Conservation (phyloP, 1,140 invertebrate genomes). For the Eulimnadia texana region DNA sequence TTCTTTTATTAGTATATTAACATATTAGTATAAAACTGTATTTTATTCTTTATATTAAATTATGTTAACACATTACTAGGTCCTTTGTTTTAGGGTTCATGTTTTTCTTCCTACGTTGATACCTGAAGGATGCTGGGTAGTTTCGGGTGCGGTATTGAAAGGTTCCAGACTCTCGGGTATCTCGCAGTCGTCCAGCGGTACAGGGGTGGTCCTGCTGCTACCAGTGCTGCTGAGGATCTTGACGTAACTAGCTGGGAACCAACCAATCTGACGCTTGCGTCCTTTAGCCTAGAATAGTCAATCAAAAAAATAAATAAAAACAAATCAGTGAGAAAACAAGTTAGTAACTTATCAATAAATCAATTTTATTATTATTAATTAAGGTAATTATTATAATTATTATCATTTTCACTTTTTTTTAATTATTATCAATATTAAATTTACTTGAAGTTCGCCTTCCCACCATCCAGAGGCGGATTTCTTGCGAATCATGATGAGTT, state of each 20-base stretch:
- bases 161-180: background rate
- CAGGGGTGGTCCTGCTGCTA: constrained; percentile 25
- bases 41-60: too few relatives aligned
- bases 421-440: background rate
- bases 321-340: background rate
- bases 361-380: background rate
- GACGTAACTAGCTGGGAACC: constrained; percentile 95
- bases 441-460: constrained; percentile 94
- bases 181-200: constrained; percentile 3
- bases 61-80: too few relatives aligned
- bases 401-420: background rate
- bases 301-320: background rate
- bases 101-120: too few relatives aligned
- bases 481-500: constrained; percentile 87
- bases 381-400: background rate
- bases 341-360: background rate
- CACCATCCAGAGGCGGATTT: constrained; percentile 96
- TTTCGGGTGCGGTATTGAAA: background rate
- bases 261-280: constrained; percentile 85
- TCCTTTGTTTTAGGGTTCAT: too few relatives aligned
- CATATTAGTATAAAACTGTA: too few relatives aligned
- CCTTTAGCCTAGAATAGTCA: constrained; percentile 54
- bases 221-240: constrained; percentile 46
- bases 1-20: too few relatives aligned
- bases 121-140: background rate